Evolutionary conservation across 2,797 vertebrate genomes (phyloP).

Genomic region (Melanotaenia trifasciata): DNA sequence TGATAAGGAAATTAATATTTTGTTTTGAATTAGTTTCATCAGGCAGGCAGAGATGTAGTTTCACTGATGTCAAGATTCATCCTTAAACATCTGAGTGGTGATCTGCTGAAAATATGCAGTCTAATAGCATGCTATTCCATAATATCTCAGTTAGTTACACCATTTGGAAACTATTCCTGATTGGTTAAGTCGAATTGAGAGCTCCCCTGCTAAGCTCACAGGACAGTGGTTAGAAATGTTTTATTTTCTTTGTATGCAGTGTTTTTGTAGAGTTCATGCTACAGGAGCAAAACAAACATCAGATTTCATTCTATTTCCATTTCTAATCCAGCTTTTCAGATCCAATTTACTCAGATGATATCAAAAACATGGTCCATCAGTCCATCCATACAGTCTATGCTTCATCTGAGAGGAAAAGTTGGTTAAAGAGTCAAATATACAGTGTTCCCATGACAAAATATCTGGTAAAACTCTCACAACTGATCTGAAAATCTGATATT

Average conservation of each 20-base stretch:
- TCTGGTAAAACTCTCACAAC: conserved; percentile 1
- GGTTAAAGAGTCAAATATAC: conserved; percentile 8
- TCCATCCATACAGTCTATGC: background rate
- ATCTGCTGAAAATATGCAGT: conserved; percentile 10
- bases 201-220: background rate
- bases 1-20: conserved; percentile 12
- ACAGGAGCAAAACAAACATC: background rate
- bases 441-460: background rate
- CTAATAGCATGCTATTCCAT: conserved; percentile 12
- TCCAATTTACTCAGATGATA: background rate
- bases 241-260: background rate
- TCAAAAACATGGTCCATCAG: conserved; percentile 1
- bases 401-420: background rate
- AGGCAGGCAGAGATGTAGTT: conserved; percentile 25
- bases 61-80: conserved; percentile 44
- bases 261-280: background rate
- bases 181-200: conserved; percentile 6
- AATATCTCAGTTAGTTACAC: background rate
- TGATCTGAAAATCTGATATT: background rate
- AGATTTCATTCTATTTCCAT: conserved; percentile 9
- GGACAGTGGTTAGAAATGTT: conserved; percentile 7
- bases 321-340: background rate
- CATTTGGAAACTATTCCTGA: conserved; percentile 17
- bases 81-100: conserved; percentile 6
- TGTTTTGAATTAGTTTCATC: conserved; percentile 13